Percentiles rank a stretch among this genome's conserved stretches.
These are phyloP conservation scores for Apodemus sylvaticus DNA, from an alignment of 2,113 vertebrate genomes.

Conservation along the genomic window DNA sequence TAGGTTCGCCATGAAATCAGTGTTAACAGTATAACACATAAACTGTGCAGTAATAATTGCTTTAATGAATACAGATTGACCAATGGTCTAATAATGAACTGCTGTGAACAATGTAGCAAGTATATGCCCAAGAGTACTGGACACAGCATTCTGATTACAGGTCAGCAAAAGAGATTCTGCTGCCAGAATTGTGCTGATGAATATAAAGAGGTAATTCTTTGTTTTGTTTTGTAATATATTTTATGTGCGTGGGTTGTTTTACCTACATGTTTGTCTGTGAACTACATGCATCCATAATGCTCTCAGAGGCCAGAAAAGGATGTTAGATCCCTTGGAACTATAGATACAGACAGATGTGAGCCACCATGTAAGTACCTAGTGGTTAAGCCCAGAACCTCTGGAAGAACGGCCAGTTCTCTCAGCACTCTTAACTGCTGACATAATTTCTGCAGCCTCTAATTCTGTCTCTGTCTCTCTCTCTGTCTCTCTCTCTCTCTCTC, in stretches of 20 bases:
- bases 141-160: conserved; percentile 93
- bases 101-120: conserved; percentile 97
- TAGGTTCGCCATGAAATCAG: conserved; percentile 99
- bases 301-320: background rate
- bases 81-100: conserved; percentile 98
- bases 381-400: background rate
- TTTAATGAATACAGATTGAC: conserved; percentile 97
- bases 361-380: background rate
- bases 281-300: background rate
- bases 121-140: conserved; percentile 95
- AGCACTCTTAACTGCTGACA: background rate
- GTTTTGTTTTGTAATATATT: background rate
- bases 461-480: no score
- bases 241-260: background rate
- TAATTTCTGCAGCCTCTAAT: background rate
- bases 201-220: conserved; percentile 94
- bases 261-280: background rate
- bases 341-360: background rate
- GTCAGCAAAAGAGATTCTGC: conserved; percentile 97
- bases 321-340: background rate
- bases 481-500: background rate
- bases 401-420: background rate
- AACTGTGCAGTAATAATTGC: conserved; percentile 97
- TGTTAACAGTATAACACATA: conserved; percentile 98
- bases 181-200: conserved; percentile 94